phyloP scores from a whole-genome alignment of 2,888 invertebrate species.

The Erannis defoliaria region DNA sequence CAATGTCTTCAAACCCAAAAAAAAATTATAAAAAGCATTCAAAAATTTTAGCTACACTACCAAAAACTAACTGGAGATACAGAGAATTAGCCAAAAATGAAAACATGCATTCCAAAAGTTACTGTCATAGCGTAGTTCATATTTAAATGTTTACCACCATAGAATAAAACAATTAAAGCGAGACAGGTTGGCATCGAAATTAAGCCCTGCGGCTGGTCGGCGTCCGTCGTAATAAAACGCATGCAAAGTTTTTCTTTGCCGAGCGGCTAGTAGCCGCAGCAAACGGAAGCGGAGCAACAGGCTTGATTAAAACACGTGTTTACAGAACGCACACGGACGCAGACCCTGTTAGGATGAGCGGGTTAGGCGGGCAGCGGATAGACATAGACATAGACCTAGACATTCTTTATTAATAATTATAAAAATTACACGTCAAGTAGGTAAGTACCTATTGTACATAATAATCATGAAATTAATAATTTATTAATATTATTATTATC shows the following conservation, averaged over 20 bases:
- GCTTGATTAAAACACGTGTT: constrained; percentile 87
- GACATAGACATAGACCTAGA: background rate
- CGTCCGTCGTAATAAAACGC: constrained; percentile 85
- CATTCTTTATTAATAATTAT: too few relatives aligned
- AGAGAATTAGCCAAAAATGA: background rate
- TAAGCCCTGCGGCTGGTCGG: constrained; percentile 76
- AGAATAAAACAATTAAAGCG: constrained; percentile 78
- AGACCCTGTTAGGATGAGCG: constrained; percentile 56
- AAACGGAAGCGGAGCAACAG: constrained; percentile 83
- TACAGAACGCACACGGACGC: constrained; percentile 82
- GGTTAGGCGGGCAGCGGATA: constrained; percentile 36
- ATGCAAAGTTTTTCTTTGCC: constrained; percentile 86
- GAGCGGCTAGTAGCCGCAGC: constrained; percentile 76
- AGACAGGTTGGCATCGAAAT: constrained; percentile 76
- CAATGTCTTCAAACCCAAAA: background rate
- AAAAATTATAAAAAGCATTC: background rate
- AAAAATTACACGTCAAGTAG: too few relatives aligned
- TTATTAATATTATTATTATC: too few relatives aligned
- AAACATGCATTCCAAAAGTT: constrained; percentile 23
- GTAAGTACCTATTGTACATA: too few relatives aligned
- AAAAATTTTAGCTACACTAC: background rate
- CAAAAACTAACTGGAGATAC: background rate
- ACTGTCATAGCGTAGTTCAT: constrained; percentile 24
- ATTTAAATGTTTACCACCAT: constrained; percentile 58
- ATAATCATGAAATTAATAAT: too few relatives aligned